Percentiles rank a stretch among this genome's conserved stretches.
Evolutionary conservation across 2,888 invertebrate species (phyloP).

Genomic region (Chorisops tibialis): DNA sequence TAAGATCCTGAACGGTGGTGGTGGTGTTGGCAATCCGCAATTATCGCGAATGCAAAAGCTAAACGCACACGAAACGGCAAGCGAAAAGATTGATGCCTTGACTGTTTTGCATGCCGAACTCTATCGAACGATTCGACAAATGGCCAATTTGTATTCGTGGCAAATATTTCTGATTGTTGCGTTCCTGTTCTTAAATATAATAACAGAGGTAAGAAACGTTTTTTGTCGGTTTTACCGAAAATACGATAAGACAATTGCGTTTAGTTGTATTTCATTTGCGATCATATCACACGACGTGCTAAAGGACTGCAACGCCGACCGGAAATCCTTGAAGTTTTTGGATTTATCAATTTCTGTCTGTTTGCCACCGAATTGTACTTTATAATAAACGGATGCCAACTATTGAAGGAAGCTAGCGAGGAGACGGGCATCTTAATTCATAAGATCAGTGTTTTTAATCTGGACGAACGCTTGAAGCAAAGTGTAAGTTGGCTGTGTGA

Average conservation of each 20-base stretch:
- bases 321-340: slow-evolving; percentile 27
- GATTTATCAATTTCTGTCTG: slow-evolving; percentile 18
- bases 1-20: not conserved
- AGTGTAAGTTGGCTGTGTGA: not conserved
- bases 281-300: slow-evolving; percentile 5
- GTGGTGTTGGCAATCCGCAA: not conserved
- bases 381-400: slow-evolving; percentile 18
- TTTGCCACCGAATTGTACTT: slow-evolving; percentile 26
- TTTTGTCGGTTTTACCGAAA: not conserved
- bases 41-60: not conserved
- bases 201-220: slow-evolving; percentile 21
- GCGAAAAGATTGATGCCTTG: slow-evolving; percentile 11
- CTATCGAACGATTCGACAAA: not conserved
- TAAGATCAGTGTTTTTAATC: slow-evolving; percentile 10
- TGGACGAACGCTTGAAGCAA: slow-evolving; percentile 17
- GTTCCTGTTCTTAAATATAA: slow-evolving; percentile 29
- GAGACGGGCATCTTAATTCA: slow-evolving; percentile 26
- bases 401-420: slow-evolving; percentile 18
- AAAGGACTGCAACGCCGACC: slow-evolving; percentile 2
- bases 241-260: not conserved
- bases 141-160: slow-evolving; percentile 19
- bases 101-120: not conserved
- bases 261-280: slow-evolving; percentile 21
- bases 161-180: slow-evolving; percentile 25
- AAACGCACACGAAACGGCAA: not conserved